Conservation (phyloP, 2,113 vertebrate genomes). For the Picathartes gymnocephalus region DNA sequence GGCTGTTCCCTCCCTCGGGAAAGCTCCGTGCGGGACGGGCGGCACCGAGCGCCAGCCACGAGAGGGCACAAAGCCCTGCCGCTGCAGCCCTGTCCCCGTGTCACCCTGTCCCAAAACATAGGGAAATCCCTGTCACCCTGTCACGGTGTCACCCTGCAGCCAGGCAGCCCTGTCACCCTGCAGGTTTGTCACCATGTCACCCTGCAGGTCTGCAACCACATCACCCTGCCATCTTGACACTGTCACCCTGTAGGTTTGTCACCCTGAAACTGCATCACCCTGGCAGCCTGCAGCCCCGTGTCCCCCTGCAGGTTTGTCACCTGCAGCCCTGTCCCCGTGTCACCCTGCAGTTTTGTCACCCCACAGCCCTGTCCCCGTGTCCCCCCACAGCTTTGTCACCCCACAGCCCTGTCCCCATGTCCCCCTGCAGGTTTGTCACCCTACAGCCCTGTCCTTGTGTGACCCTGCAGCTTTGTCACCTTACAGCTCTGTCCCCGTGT, state of each 20-base stretch:
- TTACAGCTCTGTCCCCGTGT: background rate
- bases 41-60: background rate
- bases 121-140: background rate
- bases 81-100: background rate
- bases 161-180: background rate
- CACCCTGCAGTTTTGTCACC: rapidly evolving
- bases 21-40: background rate
- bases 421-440: background rate
- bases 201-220: too few relatives aligned
- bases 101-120: too few relatives aligned
- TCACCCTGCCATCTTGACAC: too few relatives aligned
- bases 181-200: too few relatives aligned
- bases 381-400: rapidly evolving
- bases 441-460: rapidly evolving
- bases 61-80: constrained; percentile 41
- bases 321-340: background rate
- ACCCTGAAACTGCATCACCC: too few relatives aligned
- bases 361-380: rapidly evolving
- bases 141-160: background rate
- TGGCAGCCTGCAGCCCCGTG: too few relatives aligned
- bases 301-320: too few relatives aligned
- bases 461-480: background rate
- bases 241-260: background rate
- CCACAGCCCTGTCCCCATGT: background rate
- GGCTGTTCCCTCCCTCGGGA: background rate